Evolutionary conservation across 2,797 vertebrate genomes (phyloP), one percentile per base, ranked within the genome.

Genomic region (Sternarchorhynchus goeldii): DNA sequence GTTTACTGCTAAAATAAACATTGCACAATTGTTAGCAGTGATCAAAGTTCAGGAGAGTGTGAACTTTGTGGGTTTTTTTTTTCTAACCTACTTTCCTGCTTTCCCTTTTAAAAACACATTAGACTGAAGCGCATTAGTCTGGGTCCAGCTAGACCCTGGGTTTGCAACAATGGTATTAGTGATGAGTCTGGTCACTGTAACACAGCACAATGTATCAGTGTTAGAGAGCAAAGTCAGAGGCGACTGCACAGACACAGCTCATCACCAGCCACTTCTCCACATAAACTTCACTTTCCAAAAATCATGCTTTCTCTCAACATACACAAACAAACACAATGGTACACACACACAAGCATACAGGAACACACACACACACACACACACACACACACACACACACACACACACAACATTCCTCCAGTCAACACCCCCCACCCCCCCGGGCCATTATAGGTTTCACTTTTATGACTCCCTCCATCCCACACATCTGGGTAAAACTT

Each of bases 401-500:
- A 53, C 1, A 5, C 32, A 21, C 10, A 45, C 41, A 3, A 50
- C 55, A 73, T 50, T 60, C 71, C 36, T 45, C 14, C 21, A 68
- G 66, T 31, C 14, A 29, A 4, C 25, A 50, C 6, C 32, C 20
- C 45, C 8, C 45, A 41, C 65, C 10, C 39, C 39, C 10, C 6
- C 17, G 8, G 10, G 41, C 45, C 21, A 17, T 53, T 68, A 25
- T 25, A 25, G 10, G 25, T 31, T 68, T 25, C 45, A 53, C 21
- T 53, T 68, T 68, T 68, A 68, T 31, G 66, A 68, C 14, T 53
- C 14, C 65, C 25, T 68, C 8, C 45, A 16, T 53, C 53, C 25
- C 41, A 17, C 31, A 53, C 66, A 53, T 53, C 45, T 68, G 39
- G 41, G 41, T 31, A 29, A 8, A 53, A 5, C 17, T 53, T 41